Evolutionary conservation across 2,888 invertebrate genomes (phyloP).

Genomic region (Ophion slaviceki): DNA sequence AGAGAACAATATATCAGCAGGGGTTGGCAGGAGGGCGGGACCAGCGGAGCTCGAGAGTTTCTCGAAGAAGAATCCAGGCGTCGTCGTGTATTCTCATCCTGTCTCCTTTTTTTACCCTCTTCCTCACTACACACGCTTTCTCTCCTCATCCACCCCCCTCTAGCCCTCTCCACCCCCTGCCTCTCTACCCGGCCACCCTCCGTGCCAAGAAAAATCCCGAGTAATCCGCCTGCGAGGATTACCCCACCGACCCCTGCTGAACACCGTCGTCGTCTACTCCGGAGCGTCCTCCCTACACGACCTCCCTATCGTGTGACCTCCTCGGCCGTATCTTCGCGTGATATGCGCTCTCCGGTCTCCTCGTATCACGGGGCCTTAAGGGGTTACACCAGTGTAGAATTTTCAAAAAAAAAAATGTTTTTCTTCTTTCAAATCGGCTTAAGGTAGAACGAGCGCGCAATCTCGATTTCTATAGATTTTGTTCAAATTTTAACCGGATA

Average conservation of each 20-base stretch:
- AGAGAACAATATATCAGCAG: slow-evolving; percentile 78
- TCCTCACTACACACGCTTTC: slow-evolving; percentile 30
- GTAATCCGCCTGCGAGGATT: slow-evolving; percentile 81
- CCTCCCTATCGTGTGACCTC: slow-evolving; percentile 54
- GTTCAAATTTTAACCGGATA: too few relatives aligned
- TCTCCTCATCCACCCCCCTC: slow-evolving; percentile 24
- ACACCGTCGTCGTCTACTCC: slow-evolving; percentile 62
- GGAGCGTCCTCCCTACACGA: slow-evolving; percentile 41
- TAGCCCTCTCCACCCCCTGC: slow-evolving; percentile 10
- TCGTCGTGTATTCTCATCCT: slow-evolving; percentile 70
- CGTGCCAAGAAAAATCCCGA: slow-evolving; percentile 78
- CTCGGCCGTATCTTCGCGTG: slow-evolving; percentile 51
- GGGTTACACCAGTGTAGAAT: too few relatives aligned
- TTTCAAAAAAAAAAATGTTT: too few relatives aligned
- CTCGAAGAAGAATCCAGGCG: slow-evolving; percentile 74
- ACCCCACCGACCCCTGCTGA: slow-evolving; percentile 71
- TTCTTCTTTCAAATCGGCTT: too few relatives aligned
- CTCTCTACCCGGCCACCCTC: slow-evolving; percentile 44
- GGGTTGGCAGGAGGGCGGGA: slow-evolving; percentile 75
- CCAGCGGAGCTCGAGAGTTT: slow-evolving; percentile 66
- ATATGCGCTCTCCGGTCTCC: slow-evolving; percentile 9
- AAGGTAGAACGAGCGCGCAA: too few relatives aligned
- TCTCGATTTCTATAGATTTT: too few relatives aligned
- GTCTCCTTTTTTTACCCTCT: slow-evolving; percentile 68
- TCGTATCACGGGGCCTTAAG: neutral